Conservation (phyloP, 2,797 vertebrate species). For the Pseudopleuronectes americanus region DNA sequence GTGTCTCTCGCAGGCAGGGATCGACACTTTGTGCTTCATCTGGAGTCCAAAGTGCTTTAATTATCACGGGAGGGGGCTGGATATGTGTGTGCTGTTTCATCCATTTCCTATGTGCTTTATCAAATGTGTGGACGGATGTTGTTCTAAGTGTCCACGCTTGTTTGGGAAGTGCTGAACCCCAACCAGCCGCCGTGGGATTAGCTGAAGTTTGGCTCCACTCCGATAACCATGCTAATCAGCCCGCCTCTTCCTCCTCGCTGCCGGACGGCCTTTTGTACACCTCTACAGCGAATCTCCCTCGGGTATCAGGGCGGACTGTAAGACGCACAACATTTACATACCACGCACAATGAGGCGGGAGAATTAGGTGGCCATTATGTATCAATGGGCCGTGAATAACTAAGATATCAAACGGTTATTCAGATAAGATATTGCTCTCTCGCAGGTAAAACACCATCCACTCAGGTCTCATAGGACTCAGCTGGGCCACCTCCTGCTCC, state of each 20-base stretch:
- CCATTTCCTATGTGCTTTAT: conserved; percentile 36
- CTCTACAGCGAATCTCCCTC: conserved; percentile 62
- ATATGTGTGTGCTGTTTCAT: not conserved
- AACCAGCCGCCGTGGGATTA: conserved; percentile 50
- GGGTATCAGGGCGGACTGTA: conserved; percentile 53
- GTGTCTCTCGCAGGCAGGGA: conserved; percentile 1
- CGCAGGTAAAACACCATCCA: conserved; percentile 25
- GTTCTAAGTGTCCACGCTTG: conserved; percentile 20
- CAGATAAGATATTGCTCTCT: conserved; percentile 40
- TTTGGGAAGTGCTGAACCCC: conserved; percentile 52
- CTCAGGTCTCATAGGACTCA: conserved; percentile 66
- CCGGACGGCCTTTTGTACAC: conserved; percentile 61
- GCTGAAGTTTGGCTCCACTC: conserved; percentile 48
- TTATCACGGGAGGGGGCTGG: conserved; percentile 14
- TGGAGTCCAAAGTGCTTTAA: not conserved
- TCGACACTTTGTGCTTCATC: not conserved
- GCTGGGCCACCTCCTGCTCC: conserved; percentile 45
- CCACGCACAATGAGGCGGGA: conserved; percentile 21
- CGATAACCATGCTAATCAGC: conserved; percentile 72
- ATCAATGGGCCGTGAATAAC: conserved; percentile 44
- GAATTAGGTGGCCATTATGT: conserved; percentile 72
- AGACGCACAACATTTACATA: conserved; percentile 72
- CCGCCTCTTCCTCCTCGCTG: conserved; percentile 43
- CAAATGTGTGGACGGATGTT: conserved; percentile 16
- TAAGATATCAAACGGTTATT: conserved; percentile 58